Conservation (phyloP, 2,797 vertebrate species). For the Muscicapa comitata region DNA sequence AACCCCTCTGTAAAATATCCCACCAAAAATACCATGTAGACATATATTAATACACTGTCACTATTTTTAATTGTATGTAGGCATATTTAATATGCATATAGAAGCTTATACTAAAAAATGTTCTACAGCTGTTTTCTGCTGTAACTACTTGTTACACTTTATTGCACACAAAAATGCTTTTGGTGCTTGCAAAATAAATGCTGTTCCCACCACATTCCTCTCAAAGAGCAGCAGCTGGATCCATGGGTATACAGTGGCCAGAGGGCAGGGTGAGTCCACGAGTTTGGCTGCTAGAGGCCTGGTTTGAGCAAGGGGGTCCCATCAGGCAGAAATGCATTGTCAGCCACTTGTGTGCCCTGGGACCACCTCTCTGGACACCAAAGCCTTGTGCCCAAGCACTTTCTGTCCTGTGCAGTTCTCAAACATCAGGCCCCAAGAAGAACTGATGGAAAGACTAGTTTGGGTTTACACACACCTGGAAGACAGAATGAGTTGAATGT, state of each 20-base stretch:
- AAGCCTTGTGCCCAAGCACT: fast-evolving
- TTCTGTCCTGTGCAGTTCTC: background rate
- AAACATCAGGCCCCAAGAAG: background rate
- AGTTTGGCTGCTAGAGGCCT: background rate
- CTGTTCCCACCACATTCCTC: background rate
- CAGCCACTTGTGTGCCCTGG: background rate
- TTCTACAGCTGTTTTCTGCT: background rate
- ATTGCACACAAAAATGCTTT: background rate
- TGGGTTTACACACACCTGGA: background rate
- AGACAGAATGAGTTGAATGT: background rate
- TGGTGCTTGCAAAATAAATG: background rate
- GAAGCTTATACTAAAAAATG: background rate
- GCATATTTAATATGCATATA: background rate
- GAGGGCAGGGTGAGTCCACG: background rate
- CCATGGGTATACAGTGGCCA: fast-evolving
- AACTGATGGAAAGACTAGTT: background rate
- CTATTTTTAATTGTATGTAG: background rate
- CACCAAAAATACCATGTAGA: background rate
- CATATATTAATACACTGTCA: background rate
- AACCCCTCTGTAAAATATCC: background rate
- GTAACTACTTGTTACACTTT: background rate
- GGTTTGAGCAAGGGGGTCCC: background rate
- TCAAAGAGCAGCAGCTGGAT: background rate
- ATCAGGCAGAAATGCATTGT: background rate
- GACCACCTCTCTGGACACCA: fast-evolving